A percentile compares a stretch with the other conserved stretches of the same genome.
These are phyloP conservation scores for Musca vetustissima DNA, from an alignment of 1,140 invertebrate species.

Conservation along the genomic window DNA sequence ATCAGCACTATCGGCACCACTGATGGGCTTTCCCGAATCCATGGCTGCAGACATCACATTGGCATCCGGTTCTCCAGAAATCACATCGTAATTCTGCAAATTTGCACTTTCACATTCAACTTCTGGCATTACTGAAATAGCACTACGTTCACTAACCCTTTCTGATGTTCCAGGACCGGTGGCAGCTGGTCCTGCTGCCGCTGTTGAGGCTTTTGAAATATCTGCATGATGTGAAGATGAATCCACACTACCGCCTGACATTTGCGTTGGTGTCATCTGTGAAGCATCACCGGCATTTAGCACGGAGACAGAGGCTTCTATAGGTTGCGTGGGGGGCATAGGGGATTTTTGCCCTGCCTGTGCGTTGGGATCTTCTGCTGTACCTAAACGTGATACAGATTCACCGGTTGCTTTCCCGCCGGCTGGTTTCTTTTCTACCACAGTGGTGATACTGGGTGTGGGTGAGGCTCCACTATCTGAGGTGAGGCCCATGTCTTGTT, in stretches of 20 bases:
- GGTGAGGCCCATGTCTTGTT: constrained; percentile 38
- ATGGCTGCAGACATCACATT: background rate
- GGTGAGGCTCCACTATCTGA: constrained; percentile 36
- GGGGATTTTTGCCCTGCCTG: constrained; percentile 40
- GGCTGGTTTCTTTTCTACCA: constrained; percentile 32
- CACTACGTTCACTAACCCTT: constrained; percentile 35
- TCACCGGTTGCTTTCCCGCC: constrained; percentile 25
- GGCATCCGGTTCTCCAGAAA: constrained; percentile 5
- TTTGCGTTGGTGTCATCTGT: background rate
- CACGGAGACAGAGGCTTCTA: constrained; percentile 51
- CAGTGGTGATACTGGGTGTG: constrained; percentile 37
- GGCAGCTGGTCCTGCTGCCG: background rate
- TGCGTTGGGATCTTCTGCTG: constrained; percentile 39
- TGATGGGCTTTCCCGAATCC: background rate
- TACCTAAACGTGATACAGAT: constrained; percentile 38
- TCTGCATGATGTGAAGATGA: background rate
- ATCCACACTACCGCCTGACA: background rate
- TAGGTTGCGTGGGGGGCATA: constrained; percentile 46
- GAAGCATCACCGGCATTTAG: constrained; percentile 33
- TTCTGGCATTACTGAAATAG: constrained; percentile 44
- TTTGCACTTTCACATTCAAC: constrained; percentile 46
- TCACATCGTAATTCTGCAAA: constrained; percentile 31
- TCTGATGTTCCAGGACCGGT: constrained; percentile 25
- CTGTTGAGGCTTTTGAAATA: background rate
- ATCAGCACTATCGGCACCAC: no score